Evolutionary conservation across 2,797 vertebrate species (phyloP), one percentile per base, ranked within the genome.

Genomic region (Danionella dracula): DNA sequence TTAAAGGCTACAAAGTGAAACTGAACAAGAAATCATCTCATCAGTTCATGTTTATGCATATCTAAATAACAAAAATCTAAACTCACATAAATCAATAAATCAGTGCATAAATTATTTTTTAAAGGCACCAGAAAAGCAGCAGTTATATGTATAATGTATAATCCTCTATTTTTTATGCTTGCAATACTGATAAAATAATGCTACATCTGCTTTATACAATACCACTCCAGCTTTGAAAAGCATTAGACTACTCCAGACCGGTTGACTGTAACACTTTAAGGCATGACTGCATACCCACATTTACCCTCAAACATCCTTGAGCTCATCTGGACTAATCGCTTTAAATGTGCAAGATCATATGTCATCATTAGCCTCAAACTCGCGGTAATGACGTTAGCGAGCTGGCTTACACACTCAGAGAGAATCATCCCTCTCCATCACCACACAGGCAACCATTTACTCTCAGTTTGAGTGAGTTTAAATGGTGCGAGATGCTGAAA

Each of bases 291-390:
- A 64, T 64, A 38, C 29, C 12, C 23, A 63, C 16, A 11, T 42
- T 21, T 51, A 27, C 41, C 38, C 62, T 6, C 31, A 45, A 45
- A 15, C 37, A 4, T 19, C 19, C 20, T 29, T 27, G 44, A 7
- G 17, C 20, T 35, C 13, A 1, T 37, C 40, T n/a, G 9, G 31
- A 29, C 20, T 62, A 53, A 69, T 51, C n/a, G 4, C 16, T 15
- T 69, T 29, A 69, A 15, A 35, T 61, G 38, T 48, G 42, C 7
- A 56, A 23, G 16, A 56, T 63, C 32, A 34, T 69, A 35, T 56
- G 34, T 63, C 49, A 61, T 62, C 49, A 63, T 55, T 48, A 62
- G 32, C 31, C 50, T 61, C 21, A 46, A 63, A 55, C 35, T 46
- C 32, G 46, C 20, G 19, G 20, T 56, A 38, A 66, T 56, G 20